Conservation (phyloP, 2,113 vertebrate species). For the Varanus komodoensis region DNA sequence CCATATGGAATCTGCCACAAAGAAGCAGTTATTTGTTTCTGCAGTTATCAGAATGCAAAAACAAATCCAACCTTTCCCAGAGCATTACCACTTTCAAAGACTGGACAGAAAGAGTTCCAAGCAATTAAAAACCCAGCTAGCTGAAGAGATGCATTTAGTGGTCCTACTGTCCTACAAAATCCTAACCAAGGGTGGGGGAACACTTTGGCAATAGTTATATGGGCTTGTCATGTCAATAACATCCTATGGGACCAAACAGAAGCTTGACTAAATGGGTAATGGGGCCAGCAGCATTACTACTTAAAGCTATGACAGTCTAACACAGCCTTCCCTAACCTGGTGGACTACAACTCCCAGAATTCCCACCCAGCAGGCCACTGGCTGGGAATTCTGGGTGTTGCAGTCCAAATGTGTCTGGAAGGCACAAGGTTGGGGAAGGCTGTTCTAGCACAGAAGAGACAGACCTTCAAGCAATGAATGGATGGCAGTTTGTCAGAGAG, state of each 20-base stretch:
- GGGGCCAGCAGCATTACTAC: slow-evolving; percentile 5
- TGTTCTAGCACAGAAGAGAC: background rate
- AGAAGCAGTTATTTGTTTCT: background rate
- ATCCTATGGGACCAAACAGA: background rate
- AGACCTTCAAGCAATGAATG: background rate
- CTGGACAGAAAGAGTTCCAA: background rate
- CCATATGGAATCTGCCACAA: background rate
- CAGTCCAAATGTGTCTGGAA: too few relatives aligned
- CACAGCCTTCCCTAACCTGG: too few relatives aligned
- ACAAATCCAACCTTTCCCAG: background rate
- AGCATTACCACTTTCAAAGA: background rate
- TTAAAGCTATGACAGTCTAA: background rate
- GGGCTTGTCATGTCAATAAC: slow-evolving; percentile 7
- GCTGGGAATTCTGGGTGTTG: too few relatives aligned
- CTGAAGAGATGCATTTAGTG: background rate
- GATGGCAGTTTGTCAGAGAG: background rate
- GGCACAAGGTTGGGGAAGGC: too few relatives aligned
- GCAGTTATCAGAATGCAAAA: background rate
- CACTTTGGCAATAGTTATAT: slow-evolving; percentile 2
- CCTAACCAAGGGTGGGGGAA: background rate
- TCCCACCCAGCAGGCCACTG: too few relatives aligned
- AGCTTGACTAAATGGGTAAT: slow-evolving; percentile 12
- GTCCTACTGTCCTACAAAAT: background rate
- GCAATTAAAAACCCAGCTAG: background rate
- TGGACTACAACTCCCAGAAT: too few relatives aligned